Percentiles rank a stretch among this genome's conserved stretches.
Conservation (phyloP, 2,113 vertebrate genomes). For the Alexandromys fortis region DNA sequence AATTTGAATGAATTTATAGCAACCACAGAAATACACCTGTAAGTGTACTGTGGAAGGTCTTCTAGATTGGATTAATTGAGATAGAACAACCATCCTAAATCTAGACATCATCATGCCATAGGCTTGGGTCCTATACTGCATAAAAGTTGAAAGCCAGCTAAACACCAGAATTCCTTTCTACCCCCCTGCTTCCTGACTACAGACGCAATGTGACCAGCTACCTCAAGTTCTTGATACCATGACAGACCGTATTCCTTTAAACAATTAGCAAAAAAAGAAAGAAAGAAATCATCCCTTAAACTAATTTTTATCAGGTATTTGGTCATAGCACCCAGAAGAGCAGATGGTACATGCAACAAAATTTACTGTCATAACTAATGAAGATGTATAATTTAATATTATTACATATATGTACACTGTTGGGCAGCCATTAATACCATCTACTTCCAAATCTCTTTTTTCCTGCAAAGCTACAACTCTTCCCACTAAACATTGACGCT, state of each 20-base stretch:
- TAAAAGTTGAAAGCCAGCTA: not conserved
- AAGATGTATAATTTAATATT: not conserved
- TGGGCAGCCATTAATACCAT: too few relatives aligned
- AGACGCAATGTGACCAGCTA: not conserved
- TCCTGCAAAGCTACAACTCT: not conserved
- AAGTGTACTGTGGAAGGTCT: not conserved
- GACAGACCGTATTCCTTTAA: not conserved
- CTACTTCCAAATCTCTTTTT: not conserved
- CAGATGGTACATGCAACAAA: not conserved
- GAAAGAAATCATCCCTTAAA: not conserved
- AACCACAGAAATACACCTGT: not conserved
- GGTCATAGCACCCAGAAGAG: not conserved
- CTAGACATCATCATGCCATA: not conserved
- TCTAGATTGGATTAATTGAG: not conserved
- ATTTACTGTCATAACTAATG: not conserved
- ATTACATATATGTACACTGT: too few relatives aligned
- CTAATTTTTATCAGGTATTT: not conserved
- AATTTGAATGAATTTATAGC: not conserved
- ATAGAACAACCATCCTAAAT: not conserved
- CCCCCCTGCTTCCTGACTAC: not conserved
- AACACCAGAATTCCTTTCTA: not conserved
- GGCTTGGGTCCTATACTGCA: not conserved
- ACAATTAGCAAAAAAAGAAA: not conserved
- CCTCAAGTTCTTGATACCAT: not conserved
- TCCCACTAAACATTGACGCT: not conserved